Conservation (phyloP, 2,797 vertebrate species). For the Lerista edwardsae region DNA sequence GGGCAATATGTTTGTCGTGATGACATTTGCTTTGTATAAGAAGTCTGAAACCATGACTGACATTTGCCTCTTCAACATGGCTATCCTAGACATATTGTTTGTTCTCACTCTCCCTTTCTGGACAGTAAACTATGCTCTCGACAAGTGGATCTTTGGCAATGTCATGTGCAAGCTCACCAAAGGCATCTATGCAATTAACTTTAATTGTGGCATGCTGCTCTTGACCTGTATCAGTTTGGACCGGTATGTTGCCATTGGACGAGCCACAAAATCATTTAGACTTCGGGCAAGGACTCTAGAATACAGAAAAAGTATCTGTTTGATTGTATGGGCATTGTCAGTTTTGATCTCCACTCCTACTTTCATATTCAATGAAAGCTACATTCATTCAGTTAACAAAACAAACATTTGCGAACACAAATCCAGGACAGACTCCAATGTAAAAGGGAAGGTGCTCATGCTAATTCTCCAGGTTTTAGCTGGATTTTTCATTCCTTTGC, state of each 20-base stretch:
- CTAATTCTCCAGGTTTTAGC: constrained; percentile 80
- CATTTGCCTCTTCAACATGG: constrained; percentile 90
- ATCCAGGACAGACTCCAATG: constrained; percentile 52
- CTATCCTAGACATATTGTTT: constrained; percentile 88
- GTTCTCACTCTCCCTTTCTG: constrained; percentile 88
- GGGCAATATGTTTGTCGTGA: constrained; percentile 88
- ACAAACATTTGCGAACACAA: constrained; percentile 78
- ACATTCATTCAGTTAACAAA: constrained; percentile 18
- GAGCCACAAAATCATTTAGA: constrained; percentile 85
- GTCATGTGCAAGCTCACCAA: constrained; percentile 84
- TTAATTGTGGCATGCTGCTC: constrained; percentile 90
- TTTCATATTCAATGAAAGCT: constrained; percentile 80
- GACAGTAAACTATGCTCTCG: constrained; percentile 70
- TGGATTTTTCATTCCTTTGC: constrained; percentile 88
- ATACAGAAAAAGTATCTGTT: constrained; percentile 78
- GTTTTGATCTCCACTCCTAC: constrained; percentile 81
- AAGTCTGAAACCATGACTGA: constrained; percentile 90
- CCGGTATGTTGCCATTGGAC: constrained; percentile 90
- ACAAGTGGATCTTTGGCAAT: constrained; percentile 80
- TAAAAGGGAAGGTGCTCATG: constrained; percentile 73
- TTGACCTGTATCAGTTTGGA: constrained; percentile 89
- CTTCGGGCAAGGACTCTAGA: constrained; percentile 77
- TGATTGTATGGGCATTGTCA: constrained; percentile 80
- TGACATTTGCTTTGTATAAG: constrained; percentile 89
- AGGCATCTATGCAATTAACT: constrained; percentile 88